Evolutionary conservation across 2,888 invertebrate genomes (phyloP), one percentile per base, ranked within the genome.

Genomic region (Tigriopus californicus): DNA sequence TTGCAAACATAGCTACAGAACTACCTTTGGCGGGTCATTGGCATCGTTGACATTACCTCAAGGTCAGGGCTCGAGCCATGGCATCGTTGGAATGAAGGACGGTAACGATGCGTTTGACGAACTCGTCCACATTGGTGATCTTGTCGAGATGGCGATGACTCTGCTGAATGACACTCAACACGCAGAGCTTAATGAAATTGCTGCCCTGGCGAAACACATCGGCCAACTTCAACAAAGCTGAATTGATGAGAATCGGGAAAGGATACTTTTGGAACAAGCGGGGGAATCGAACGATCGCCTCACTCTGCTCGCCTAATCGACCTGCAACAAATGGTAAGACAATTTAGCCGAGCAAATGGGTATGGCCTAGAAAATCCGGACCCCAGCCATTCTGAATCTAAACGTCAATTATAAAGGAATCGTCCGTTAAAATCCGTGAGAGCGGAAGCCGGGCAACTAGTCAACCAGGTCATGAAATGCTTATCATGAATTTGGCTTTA

Each of bases 31-130:
- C 33, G 33, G 33, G 33, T 33, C 3, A 42, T 12, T 42, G 42
- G 42, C 12, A n/a, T n/a, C n/a, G n/a, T n/a, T n/a, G n/a, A n/a
- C n/a, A 22, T 51, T 18, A 33, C 40, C 58, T 77, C 11, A 97
- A 72, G 0, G 92, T 89, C 11, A 95, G 74, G 0, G 94, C 89
- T 66, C 95, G 78, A 0, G 95, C 95, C 8, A 70, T 84, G 0
- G 95, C 92, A 73, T 97, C 97, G 70, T 97, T 97, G 8, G 94
- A 91, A 71, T 95, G 91, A 66, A 90, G 84, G 0, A 97, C 97
- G 71, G 87, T 85, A 67, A 85, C 91, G 25, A 97, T 83, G 65
- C 92, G 76, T 52, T 87, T 77, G 4, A 94, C 80, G 72, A 89
- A 87, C 71, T 95, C 94, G 67, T 95, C 94, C 0, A 94, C 86